A percentile compares a stretch with the other conserved stretches of the same genome.
Conservation (phyloP, 2,888 invertebrate genomes). For the Dolichopus griseipennis region DNA sequence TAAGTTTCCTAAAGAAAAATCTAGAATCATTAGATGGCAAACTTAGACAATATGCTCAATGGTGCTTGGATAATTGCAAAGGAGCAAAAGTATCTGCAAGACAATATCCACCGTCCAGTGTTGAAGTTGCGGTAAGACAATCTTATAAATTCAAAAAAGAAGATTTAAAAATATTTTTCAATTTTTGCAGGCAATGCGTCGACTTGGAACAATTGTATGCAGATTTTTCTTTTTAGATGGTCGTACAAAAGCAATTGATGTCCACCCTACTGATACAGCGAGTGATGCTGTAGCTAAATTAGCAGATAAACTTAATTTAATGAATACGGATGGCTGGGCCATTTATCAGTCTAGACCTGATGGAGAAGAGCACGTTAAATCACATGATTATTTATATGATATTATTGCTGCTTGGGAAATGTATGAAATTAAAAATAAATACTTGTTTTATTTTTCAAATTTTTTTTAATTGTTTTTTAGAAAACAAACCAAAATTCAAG, state of each 20-base stretch:
- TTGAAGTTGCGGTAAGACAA: slow-evolving; percentile 86
- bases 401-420: slow-evolving; percentile 92
- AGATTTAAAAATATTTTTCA: background rate
- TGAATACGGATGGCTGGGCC: slow-evolving; percentile 86
- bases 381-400: slow-evolving; percentile 87
- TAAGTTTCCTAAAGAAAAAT: slow-evolving; percentile 65
- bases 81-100: slow-evolving; percentile 74
- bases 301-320: slow-evolving; percentile 77
- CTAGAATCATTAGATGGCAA: slow-evolving; percentile 55
- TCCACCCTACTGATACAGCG: slow-evolving; percentile 90
- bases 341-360: slow-evolving; percentile 83
- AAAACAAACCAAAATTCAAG: slow-evolving; percentile 50
- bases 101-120: slow-evolving; percentile 79
- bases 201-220: slow-evolving; percentile 85
- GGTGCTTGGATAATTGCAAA: slow-evolving; percentile 88
- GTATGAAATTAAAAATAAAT: slow-evolving; percentile 43
- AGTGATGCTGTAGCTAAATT: slow-evolving; percentile 81
- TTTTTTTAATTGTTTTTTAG: slow-evolving; percentile 29
- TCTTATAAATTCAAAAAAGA: slow-evolving; percentile 27
- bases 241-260: slow-evolving; percentile 88
- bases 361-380: slow-evolving; percentile 81
- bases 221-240: slow-evolving; percentile 92
- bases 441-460: background rate
- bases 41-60: slow-evolving; percentile 78
- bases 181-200: slow-evolving; percentile 67